A percentile compares a stretch with the other conserved stretches of the same genome.
Conservation (phyloP, 2,888 invertebrate genomes). For the Drosophila kokeensis region DNA sequence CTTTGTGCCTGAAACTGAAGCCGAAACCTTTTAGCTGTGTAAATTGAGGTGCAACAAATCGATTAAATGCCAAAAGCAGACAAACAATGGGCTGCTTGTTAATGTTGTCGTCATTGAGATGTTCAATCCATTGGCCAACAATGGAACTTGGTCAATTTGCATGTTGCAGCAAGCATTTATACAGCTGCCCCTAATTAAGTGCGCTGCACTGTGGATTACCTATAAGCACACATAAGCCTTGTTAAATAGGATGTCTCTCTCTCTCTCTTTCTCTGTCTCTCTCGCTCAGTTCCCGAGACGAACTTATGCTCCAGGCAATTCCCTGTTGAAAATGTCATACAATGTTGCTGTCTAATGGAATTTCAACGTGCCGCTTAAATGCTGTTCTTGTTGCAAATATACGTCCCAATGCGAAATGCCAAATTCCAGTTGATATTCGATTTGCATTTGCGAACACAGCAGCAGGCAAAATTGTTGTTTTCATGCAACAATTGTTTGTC, state of each 20-base stretch:
- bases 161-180: slow-evolving; percentile 19
- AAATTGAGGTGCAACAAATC: slow-evolving; percentile 27
- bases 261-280: background rate
- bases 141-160: slow-evolving; percentile 12
- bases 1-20: slow-evolving; percentile 4
- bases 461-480: slow-evolving; percentile 14
- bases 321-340: slow-evolving; percentile 8
- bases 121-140: slow-evolving; percentile 19
- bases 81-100: slow-evolving; percentile 8
- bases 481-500: slow-evolving; percentile 33
- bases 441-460: slow-evolving; percentile 17
- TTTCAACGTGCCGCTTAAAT: slow-evolving; percentile 30
- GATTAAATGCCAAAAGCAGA: slow-evolving; percentile 19
- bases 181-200: slow-evolving; percentile 31
- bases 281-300: background rate
- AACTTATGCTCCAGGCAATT: slow-evolving; percentile 10
- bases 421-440: slow-evolving; percentile 4
- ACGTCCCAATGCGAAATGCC: background rate
- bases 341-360: slow-evolving; percentile 27
- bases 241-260: background rate
- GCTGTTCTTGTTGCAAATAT: background rate
- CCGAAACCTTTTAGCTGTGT: slow-evolving; percentile 17
- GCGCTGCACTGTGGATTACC: slow-evolving; percentile 14
- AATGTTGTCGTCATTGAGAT: slow-evolving; percentile 10
- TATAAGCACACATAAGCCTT: slow-evolving; percentile 8